Base-by-base conservation (phyloP, 2,797 vertebrate genomes). In the Platalea minor region DNA sequence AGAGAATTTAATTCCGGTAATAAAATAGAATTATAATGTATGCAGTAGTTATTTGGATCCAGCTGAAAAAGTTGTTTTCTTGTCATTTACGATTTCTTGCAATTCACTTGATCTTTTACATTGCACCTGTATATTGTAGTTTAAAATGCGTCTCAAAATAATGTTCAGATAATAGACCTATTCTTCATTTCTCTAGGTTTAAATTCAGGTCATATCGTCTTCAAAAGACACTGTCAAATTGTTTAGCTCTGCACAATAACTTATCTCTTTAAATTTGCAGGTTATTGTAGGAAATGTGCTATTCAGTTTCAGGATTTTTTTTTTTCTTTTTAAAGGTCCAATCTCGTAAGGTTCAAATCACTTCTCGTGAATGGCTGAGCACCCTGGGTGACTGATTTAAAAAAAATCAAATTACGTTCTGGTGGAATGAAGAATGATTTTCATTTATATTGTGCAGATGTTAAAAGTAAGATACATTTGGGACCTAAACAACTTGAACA, bases 121-220 rank as follows among this genome's bases (percentile, higher is more conserved):
- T 91, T 67, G 69, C 65, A 89, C 59, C 79, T 94, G 65, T 97
- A 69, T 93, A 86, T 84, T 91, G 75, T 75, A 72, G 80, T 94
- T 95, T 87, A 77, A 95, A 92, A 94, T 83, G 89, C 67, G 75
- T 83, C 76, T 96, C 84, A 75, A 91, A 93, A 93, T 96, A 95
- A 91, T 78, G 45, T 78, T 95, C 86, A 63, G 46, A 78, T 88
- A 96, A 95, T 94, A 89, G 88, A 74, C 26, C 57, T 80, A 60
- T 91, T 93, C 86, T 93, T 96, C 76, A 88, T 85, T 95, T 92
- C 86, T 91, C 39, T 75, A 54, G 46, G 50, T 93, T 96, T 96
- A 92, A 76, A 85, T 95, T 95, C 85, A 54, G 93, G 86, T 88
- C 91, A 89, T 70, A 67, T 33, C 0, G 0, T 65, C 79, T 96